Evolutionary conservation across 2,888 invertebrate genomes (phyloP), one percentile per base, ranked within the genome.

Genomic region (Scaptomyza reducta): DNA sequence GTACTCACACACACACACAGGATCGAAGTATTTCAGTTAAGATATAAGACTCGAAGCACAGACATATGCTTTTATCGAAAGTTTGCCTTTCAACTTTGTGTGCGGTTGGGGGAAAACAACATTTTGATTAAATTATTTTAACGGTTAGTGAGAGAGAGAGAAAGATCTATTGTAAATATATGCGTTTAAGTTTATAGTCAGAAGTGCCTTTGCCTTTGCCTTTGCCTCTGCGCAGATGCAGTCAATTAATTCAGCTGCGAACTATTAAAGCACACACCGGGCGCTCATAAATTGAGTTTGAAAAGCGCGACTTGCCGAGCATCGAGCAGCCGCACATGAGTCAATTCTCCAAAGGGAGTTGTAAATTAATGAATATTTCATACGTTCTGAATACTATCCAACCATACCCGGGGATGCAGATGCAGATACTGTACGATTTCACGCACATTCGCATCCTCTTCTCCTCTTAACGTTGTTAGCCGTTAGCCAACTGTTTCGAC

Each of bases 341-440:
- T 70, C 79, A 88, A 88, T 84, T 74, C 85, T 79, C 88, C 54
- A 61, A 70, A 65, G 88, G 79, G 77, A 81, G 72, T 78, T 83
- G 87, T 75, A 88, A 88, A 86, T 81, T 76, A 79, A 86, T 85
- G 88, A 88, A 85, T 85, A 85, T 88, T 85, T 85, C 88, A 85
- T 88, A 74, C 64, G 84, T 78, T 72, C 72, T 70, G 79, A 66
- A 47, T 59, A 25, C 53, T 59, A 40, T 72, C 61, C 58, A 3
- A 62, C 46, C 46, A 57, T 47, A 47, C 31, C 14, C 27, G n/a
- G 16, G 41, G 14, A 60, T 54, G 11, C 46, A 33, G 50, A 50
- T 50, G 50, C 50, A 50, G 50, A 25, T 14, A 38, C 50, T 10
- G 31, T 33, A 31, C 13, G 18, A 33, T 11, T 13, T 4, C 31